Percentiles rank a stretch among this genome's conserved stretches.
Evolutionary conservation across 2,113 vertebrate species (phyloP).

Genomic region (Haliaeetus leucogaster): DNA sequence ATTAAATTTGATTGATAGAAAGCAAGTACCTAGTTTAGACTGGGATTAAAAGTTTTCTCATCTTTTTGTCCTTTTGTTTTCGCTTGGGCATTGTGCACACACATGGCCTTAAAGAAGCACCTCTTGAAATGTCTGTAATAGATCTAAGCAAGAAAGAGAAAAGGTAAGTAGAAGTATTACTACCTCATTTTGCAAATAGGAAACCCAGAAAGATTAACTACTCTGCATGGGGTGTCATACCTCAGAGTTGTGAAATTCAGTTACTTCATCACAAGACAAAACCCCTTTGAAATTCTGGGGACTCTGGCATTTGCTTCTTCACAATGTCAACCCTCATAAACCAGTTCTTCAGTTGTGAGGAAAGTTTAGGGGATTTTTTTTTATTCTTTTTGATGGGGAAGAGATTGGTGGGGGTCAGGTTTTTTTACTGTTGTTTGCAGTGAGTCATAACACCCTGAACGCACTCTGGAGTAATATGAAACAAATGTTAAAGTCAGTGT

Average conservation of each 20-base stretch:
- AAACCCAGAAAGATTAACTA: not conserved
- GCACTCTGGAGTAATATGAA: not conserved
- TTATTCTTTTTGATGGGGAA: not conserved
- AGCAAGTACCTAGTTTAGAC: not conserved
- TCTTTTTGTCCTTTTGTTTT: not conserved
- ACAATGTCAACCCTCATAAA: not conserved
- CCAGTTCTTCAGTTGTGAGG: not conserved
- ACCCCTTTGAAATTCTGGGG: not conserved
- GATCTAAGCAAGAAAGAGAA: not conserved
- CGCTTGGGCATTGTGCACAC: not conserved
- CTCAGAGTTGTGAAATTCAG: not conserved
- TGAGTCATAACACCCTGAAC: not conserved
- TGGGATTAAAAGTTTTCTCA: not conserved
- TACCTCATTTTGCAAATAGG: not conserved
- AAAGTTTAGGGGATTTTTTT: not conserved
- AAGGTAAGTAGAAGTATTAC: not conserved
- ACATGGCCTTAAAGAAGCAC: not conserved
- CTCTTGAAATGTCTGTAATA: not conserved
- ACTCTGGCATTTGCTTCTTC: not conserved
- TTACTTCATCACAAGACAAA: not conserved
- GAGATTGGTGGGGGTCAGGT: accelerated
- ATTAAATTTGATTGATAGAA: not conserved
- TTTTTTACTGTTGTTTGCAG: not conserved
- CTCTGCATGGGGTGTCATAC: not conserved
- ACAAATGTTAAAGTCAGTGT: not conserved